Percentiles rank a stretch among this genome's conserved stretches.
These are phyloP conservation scores for Gambelia wislizenii DNA, from an alignment of 2,797 vertebrate genomes.

Conservation along the genomic window DNA sequence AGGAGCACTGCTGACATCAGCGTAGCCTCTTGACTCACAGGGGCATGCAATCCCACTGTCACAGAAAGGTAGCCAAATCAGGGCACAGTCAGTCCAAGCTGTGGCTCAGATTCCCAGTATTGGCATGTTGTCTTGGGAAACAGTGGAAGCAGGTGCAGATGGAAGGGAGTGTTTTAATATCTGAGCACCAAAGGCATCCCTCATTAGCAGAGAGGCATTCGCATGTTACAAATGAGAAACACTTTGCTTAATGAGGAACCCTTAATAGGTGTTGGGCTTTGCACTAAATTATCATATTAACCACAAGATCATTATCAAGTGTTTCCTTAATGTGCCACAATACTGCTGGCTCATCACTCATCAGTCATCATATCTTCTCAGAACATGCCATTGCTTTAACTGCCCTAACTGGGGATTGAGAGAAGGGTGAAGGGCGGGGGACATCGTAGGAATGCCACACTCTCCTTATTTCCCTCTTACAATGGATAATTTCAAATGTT, in stretches of 20 bases:
- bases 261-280: conserved; percentile 80
- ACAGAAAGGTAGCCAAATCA: background rate
- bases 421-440: background rate
- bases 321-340: conserved; percentile 75
- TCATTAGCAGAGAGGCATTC: conserved; percentile 71
- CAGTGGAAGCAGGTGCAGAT: conserved; percentile 13
- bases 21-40: no score
- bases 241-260: conserved; percentile 78
- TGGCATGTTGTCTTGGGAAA: background rate
- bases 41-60: no score
- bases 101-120: background rate
- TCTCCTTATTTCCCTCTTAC: no score
- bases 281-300: conserved; percentile 82
- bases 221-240: conserved; percentile 72
- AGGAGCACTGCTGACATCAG: no score
- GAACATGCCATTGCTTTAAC: conserved; percentile 62
- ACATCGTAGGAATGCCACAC: no score
- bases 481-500: no score
- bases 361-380: conserved; percentile 73
- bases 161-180: conserved; percentile 59
- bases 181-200: conserved; percentile 63
- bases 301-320: conserved; percentile 81
- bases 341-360: conserved; percentile 72
- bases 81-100: background rate
- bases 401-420: background rate